Conservation (phyloP, 2,113 vertebrate genomes). For the Odontesthes bonariensis region DNA sequence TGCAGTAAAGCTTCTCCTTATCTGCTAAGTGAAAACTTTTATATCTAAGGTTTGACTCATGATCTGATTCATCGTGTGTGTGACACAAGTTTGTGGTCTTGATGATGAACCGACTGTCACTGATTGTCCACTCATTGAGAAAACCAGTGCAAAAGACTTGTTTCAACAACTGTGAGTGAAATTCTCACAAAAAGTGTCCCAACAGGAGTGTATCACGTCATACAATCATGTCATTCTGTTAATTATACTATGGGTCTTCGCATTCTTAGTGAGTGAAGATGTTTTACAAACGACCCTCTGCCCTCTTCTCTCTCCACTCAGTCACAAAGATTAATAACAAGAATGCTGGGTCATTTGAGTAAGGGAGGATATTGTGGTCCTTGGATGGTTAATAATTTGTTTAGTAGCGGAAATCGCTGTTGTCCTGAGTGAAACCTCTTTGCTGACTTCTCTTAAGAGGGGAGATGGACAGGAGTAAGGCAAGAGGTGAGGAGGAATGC, state of each 20-base stretch:
- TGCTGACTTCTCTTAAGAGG: constrained; percentile 63
- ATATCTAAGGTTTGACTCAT: constrained; percentile 33
- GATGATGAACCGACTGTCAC: constrained; percentile 16
- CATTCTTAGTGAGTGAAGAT: constrained; percentile 33
- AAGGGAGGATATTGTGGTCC: constrained; percentile 54
- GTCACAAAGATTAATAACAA: constrained; percentile 35
- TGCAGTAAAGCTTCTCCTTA: constrained; percentile 47
- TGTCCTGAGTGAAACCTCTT: constrained; percentile 72
- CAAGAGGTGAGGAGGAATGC: constrained; percentile 43
- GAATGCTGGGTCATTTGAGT: constrained; percentile 45
- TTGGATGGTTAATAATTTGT: constrained; percentile 79
- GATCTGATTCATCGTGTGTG: constrained; percentile 35
- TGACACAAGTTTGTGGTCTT: constrained; percentile 35
- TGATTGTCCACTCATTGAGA: constrained; percentile 31
- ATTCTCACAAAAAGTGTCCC: constrained; percentile 37
- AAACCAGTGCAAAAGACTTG: constrained; percentile 28
- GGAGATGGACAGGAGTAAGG: constrained; percentile 49
- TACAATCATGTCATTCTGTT: constrained; percentile 36
- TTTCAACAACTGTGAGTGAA: constrained; percentile 50
- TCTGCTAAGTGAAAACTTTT: constrained; percentile 37
- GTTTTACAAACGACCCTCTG: constrained; percentile 43
- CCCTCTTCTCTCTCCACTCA: constrained; percentile 16
- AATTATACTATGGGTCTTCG: constrained; percentile 37
- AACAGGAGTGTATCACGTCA: constrained; percentile 21
- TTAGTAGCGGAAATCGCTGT: constrained; percentile 78